Base-by-base conservation (phyloP, 2,113 vertebrate species). In the Colossoma macropomum region DNA sequence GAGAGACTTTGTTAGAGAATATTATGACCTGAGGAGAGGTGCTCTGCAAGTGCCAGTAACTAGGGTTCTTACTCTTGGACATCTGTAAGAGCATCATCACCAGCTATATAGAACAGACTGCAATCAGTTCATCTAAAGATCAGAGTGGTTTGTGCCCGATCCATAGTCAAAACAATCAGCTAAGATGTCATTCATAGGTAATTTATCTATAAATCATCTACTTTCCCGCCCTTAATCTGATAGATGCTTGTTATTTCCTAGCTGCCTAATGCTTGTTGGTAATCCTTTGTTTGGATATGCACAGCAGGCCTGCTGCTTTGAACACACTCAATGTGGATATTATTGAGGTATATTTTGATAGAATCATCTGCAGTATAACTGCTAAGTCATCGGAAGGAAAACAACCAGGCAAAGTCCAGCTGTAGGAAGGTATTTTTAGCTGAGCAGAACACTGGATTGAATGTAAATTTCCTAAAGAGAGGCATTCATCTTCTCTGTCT, bases 401-500 rank as follows among this genome's bases (percentile, higher is more conserved):
- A 87, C 80, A 80, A 63, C 75, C 81, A 85, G 79, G 77, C 83
- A 60, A 86, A 87, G 87, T 75, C 83, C 72, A 87, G 76, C 63
- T 84, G 50, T 21, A n/a, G 63, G 81, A 76, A 54, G 87, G 87
- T 92, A 92, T 91, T 90, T 92, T 91, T 91, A 91, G 91, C 82
- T 75, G 78, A 87, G 83, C 78, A 80, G 84, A 92, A 92, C 52
- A 89, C 75, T 84, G 86, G 79, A 87, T 91, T 91, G 75, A 85
- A 88, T 90, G 89, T 89, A 91, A 92, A 93, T 90, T 87, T 89
- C 86, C 82, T 41, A 69, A 88, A 84, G 90, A 75, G 90, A 90
- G 87, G 81, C 77, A 86, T 75, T 80, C 77, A 76, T 82, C 62
- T 56, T 84, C 82, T 86, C 85, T 86, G n/a, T 62, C 10, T 2